Base-by-base conservation (phyloP, 2,113 vertebrate species). In the Ammodytes dubius region DNA sequence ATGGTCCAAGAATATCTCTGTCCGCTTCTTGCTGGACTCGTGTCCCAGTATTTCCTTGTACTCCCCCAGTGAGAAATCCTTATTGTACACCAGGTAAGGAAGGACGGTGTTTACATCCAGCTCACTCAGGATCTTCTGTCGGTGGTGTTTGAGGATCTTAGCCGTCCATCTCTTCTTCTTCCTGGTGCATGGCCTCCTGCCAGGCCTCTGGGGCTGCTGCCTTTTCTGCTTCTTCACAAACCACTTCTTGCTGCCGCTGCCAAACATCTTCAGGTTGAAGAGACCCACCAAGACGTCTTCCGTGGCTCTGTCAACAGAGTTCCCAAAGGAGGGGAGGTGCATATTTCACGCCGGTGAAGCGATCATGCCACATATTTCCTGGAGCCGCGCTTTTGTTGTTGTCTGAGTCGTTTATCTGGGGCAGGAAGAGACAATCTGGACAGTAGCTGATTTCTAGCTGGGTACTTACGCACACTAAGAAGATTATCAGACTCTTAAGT, bases 21-120 rank as follows among this genome's bases (percentile, higher is more conserved):
- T 93, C 82, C 91, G 93, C 75, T 94, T 94, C 74, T 81, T 87
- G 69, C 60, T 91, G 89, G 95, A 90, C 50, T 95, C 94, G 79
- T 94, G 91, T 0, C 92, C 95, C 81, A 96, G 91, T 85, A 98
- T 95, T 70, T 98, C 97, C 79, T 93, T 96, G 92, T 96, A 96
- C 85, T 99, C 97, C 86, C 92, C 93, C 76, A 97, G 91, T 59
- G 97, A 97, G 93, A 98, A 97, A 65, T 97, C 92, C 56, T 96
- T 95, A 1, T 96, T 92, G 19, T 95, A 96, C 81, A 97, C 96
- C 90, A 98, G 84, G 91, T 92, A 93, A 35, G 96, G 96, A 50
- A 99, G 96, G 80, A 96, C 96, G 57, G 91, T 87, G 88, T 89
- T 95, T 86, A 97, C 89, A 39, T 96, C 96, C 89, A 98, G 85